phyloP scores from a whole-genome alignment of 2,888 invertebrate species.

The Uropetala carovei region DNA sequence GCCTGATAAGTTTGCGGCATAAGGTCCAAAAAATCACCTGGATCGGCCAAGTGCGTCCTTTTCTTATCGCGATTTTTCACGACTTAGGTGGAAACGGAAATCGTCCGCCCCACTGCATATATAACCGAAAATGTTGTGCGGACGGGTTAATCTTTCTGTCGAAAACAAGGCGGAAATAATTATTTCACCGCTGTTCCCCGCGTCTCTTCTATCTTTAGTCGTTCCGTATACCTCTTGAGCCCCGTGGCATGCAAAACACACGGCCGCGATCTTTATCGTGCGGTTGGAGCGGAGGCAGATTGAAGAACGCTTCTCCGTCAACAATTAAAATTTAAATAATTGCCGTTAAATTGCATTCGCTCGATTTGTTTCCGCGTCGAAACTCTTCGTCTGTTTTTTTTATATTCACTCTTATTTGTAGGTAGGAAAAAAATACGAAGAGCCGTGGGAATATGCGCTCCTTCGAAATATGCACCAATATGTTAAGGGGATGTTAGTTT shows the following conservation, averaged over 20 bases:
- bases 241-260: slow-evolving; percentile 46
- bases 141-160: slow-evolving; percentile 60
- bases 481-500: not conserved
- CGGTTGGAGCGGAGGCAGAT: slow-evolving; percentile 12
- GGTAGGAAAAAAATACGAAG: not conserved
- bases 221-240: not conserved
- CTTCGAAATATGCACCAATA: not conserved
- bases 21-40: not conserved
- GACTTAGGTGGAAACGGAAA: slow-evolving; percentile 25
- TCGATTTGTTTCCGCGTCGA: slow-evolving; percentile 32
- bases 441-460: not conserved
- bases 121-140: slow-evolving; percentile 57
- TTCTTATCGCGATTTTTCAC: not conserved
- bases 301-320: slow-evolving; percentile 15
- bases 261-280: slow-evolving; percentile 23
- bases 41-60: not conserved
- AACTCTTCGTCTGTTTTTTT: not conserved
- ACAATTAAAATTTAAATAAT: slow-evolving; percentile 64
- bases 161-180: slow-evolving; percentile 60
- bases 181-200: slow-evolving; percentile 48
- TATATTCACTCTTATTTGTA: not conserved
- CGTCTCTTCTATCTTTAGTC: slow-evolving; percentile 23
- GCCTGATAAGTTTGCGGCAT: not conserved
- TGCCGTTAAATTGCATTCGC: slow-evolving; percentile 52
- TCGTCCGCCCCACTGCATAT: slow-evolving; percentile 47